phyloP scores from a whole-genome alignment of 2,888 invertebrate species.

The Sinotaia quadrata region DNA sequence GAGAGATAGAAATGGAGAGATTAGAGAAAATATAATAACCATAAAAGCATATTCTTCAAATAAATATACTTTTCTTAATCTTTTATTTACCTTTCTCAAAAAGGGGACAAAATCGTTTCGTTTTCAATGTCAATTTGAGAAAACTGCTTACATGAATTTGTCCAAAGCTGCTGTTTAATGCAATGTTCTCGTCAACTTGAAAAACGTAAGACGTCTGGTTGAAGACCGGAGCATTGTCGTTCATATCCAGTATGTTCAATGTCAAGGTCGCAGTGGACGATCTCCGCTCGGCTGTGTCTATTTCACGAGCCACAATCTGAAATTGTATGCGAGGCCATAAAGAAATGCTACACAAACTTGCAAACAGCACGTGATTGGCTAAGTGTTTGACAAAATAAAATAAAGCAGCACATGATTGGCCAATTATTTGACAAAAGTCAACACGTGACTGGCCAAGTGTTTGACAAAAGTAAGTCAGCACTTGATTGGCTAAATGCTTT shows the following conservation, averaged over 20 bases:
- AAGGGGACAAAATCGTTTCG: background rate
- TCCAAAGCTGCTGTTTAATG: conserved; percentile 33
- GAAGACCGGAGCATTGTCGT: conserved; percentile 79
- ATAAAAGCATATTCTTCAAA: background rate
- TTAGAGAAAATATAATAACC: background rate
- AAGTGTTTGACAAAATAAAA: too few species aligned
- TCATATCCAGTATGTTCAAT: conserved; percentile 62
- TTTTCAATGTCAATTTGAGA: too few species aligned
- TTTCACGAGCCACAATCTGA: conserved; percentile 74
- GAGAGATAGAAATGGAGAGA: background rate
- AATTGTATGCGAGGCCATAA: too few species aligned
- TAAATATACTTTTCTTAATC: background rate
- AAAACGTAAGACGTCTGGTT: conserved; percentile 80
- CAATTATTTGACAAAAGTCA: too few species aligned
- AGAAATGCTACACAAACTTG: too few species aligned
- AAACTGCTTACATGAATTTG: conserved; percentile 22
- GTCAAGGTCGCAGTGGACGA: conserved; percentile 58
- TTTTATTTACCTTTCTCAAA: background rate
- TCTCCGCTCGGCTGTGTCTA: conserved; percentile 52
- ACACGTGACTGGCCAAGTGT: too few species aligned
- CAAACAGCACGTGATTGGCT: too few species aligned
- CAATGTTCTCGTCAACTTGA: conserved; percentile 82
- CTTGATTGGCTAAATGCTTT: too few species aligned
- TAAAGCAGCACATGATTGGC: too few species aligned
- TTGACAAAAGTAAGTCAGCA: too few species aligned